Base-by-base conservation (phyloP, 2,888 invertebrate genomes). In the Pollenia amentaria region DNA sequence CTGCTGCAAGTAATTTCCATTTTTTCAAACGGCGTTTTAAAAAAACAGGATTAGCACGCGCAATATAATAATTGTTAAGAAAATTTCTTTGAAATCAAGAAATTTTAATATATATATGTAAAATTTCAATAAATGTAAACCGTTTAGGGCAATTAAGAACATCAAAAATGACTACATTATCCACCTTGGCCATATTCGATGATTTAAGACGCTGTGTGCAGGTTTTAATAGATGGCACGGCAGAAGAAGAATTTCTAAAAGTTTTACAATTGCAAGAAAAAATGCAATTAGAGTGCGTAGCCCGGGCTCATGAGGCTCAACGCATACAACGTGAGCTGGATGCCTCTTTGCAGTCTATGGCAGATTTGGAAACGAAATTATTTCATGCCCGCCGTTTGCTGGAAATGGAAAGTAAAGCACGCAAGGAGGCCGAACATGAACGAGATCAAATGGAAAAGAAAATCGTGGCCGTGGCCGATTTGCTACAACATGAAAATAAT, bases 331-430 rank as follows among this genome's bases (percentile, higher is more conserved):
- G 95, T 0, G 95, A 96, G 89, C 92, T 97, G 40, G 96, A 97
- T 87, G 95, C 95, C 72, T 95, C 96, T 4, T 95, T 96, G 51
- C 94, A 95, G 21, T 96, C 97, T 65, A 95, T 96, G 82, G 95
- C 95, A 7, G 96, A 96, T 89, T 94, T 97, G 90, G 97, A 98
- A 90, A 95, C 96, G 4, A 97, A 97, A 92, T 94, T 98, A 87
- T 96, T 96, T 89, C 96, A 97, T 92, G 97, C 97, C 0, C 94
- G 98, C 78, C 96, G 96, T 89, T 94, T 98, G 55, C 94, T 98
- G 0, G 98, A 98, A 89, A 95, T 96, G 85, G 98, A 98, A 90
- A 96, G 96, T 89, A 95, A 95, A 87, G 95, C 95, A 75, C 94
- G 97, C 21, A 95, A 95, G 80, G 94, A 94, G 89, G 95, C 95